Percentiles rank a stretch among this genome's conserved stretches.
Evolutionary conservation across 2,888 invertebrate genomes (phyloP).

Genomic region (Heliconius sara): DNA sequence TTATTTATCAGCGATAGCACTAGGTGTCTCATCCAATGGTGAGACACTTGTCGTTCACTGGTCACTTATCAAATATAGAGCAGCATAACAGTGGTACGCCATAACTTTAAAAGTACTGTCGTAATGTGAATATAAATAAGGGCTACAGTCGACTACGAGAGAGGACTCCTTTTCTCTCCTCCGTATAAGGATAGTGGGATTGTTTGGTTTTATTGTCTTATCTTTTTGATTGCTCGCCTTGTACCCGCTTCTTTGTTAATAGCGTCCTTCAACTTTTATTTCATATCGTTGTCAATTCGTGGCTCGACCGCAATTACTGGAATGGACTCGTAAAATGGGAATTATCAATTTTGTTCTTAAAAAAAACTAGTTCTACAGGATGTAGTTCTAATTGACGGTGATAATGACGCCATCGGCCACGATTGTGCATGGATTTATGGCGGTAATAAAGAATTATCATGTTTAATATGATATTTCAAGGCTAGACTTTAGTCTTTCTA

Average conservation of each 20-base stretch:
- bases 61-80: constrained; percentile 38
- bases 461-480: constrained; percentile 17
- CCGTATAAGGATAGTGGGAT: constrained; percentile 21
- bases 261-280: constrained; percentile 41
- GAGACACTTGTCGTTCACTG: constrained; percentile 28
- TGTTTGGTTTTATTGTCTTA: constrained; percentile 43
- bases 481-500: neutral
- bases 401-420: constrained; percentile 25
- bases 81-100: constrained; percentile 24
- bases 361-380: constrained; percentile 37
- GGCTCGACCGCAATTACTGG: constrained; percentile 24
- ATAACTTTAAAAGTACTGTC: constrained; percentile 12
- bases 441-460: constrained; percentile 11
- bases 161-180: constrained; percentile 2
- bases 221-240: constrained; percentile 39
- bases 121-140: constrained; percentile 17
- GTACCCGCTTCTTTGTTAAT: constrained; percentile 39
- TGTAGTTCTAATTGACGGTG: constrained; percentile 33
- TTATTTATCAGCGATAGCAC: constrained; percentile 25
- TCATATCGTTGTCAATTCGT: constrained; percentile 36
- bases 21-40: too few relatives aligned
- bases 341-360: constrained; percentile 20
- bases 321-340: constrained; percentile 28
- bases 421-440: constrained; percentile 13
- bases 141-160: neutral